A percentile compares a stretch with the other conserved stretches of the same genome.
These are phyloP conservation scores for Micropoecilia bifurca DNA, from an alignment of 2,797 vertebrate species.

Conservation along the genomic window DNA sequence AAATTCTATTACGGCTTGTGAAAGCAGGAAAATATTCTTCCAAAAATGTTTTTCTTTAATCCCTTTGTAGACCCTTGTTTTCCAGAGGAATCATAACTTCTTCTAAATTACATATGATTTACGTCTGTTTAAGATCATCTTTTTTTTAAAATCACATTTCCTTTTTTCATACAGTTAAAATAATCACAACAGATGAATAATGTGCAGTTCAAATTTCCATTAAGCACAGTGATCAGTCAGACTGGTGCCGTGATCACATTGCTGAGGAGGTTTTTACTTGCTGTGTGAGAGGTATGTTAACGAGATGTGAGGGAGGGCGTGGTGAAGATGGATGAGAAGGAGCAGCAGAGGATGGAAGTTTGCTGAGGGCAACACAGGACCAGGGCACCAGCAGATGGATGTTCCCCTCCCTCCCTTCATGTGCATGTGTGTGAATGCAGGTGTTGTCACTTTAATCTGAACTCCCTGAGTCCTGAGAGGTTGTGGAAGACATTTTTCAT, in stretches of 20 bases:
- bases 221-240: slow-evolving; percentile 30
- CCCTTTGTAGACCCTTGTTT: neutral
- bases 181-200: slow-evolving; percentile 1
- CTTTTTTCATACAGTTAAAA: slow-evolving; percentile 4
- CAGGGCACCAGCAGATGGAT: slow-evolving; percentile 46
- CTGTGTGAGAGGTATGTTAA: slow-evolving; percentile 52
- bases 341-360: slow-evolving; percentile 43
- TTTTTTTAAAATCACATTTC: neutral
- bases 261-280: slow-evolving; percentile 44
- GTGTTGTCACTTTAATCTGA: slow-evolving; percentile 49
- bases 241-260: slow-evolving; percentile 25
- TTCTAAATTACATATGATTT: neutral
- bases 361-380: neutral
- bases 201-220: slow-evolving; percentile 17
- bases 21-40: neutral
- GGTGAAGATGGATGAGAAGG: slow-evolving; percentile 56
- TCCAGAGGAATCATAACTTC: neutral
- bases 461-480: slow-evolving; percentile 25
- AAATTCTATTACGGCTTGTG: neutral
- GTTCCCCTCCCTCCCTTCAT: slow-evolving; percentile 20
- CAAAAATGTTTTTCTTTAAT: neutral
- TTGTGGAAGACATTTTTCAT: slow-evolving; percentile 67
- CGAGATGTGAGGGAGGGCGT: slow-evolving; percentile 46
- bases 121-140: neutral
- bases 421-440: slow-evolving; percentile 27